Conservation (phyloP, 2,797 vertebrate genomes). For the Lepilemur ruficaudatus region DNA sequence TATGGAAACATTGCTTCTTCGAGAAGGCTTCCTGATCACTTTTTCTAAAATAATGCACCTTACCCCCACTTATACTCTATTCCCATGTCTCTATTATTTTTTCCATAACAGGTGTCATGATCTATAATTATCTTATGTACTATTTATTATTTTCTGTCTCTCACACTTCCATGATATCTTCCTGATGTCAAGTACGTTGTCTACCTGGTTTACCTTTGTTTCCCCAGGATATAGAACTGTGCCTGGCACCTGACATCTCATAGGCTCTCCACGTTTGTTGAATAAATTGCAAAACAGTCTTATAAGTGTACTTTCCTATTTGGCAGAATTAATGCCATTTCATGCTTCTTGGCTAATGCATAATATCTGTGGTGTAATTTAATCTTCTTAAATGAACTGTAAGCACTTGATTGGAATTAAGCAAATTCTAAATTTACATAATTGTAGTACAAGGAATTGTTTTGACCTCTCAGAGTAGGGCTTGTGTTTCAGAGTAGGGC, state of each 20-base stretch:
- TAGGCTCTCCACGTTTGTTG: not conserved
- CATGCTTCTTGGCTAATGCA: not conserved
- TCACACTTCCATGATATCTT: not conserved
- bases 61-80: not conserved
- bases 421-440: not conserved
- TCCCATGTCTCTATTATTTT: not conserved
- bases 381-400: constrained; percentile 22
- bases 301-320: not conserved
- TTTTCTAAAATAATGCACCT: not conserved
- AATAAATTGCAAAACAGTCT: not conserved
- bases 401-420: not conserved
- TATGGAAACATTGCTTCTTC: not conserved
- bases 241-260: not conserved
- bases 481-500: not conserved
- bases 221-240: not conserved
- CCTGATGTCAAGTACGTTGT: not conserved
- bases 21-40: not conserved
- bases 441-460: not conserved
- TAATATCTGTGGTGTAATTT: not conserved
- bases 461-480: not conserved
- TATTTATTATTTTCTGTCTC: not conserved
- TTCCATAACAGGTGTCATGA: not conserved
- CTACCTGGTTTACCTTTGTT: not conserved
- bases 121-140: not conserved
- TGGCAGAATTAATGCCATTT: constrained; percentile 1